Conservation (phyloP, 2,797 vertebrate species). For the Pelobates cultripes region DNA sequence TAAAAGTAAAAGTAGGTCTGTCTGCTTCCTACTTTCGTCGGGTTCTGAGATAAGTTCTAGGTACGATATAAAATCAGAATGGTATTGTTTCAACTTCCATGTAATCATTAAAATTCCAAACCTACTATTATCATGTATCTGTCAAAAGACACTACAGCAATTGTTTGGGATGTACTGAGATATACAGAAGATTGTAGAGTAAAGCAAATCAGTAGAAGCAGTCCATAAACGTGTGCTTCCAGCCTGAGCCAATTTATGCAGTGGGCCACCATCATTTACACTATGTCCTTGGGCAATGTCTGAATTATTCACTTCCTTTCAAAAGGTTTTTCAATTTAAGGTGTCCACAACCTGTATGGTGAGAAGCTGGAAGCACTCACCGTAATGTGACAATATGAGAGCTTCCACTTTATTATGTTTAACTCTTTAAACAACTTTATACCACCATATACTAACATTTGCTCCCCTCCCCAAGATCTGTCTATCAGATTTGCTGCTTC, state of each 20-base stretch:
- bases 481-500: too few relatives aligned
- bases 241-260: slow-evolving; percentile 63
- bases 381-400: slow-evolving; percentile 9
- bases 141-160: neutral
- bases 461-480: too few relatives aligned
- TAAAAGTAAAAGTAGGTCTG: neutral
- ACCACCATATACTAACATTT: too few relatives aligned
- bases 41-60: neutral
- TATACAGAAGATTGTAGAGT: neutral
- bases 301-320: slow-evolving; percentile 65
- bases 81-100: neutral
- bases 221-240: neutral
- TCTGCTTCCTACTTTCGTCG: neutral
- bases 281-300: slow-evolving; percentile 59
- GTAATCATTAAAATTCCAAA: neutral
- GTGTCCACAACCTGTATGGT: slow-evolving; percentile 56
- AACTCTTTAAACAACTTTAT: neutral
- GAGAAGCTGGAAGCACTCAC: neutral
- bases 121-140: neutral
- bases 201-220: slow-evolving; percentile 1
- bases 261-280: slow-evolving; percentile 59
- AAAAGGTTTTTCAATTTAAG: slow-evolving; percentile 59
- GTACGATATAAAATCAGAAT: neutral
- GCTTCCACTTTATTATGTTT: neutral
- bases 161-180: neutral